Evolutionary conservation across 92 coral and sea anemone species (phyloP), one percentile per base, ranked within the genome.

Genomic region (Desmophyllum pertusum): DNA sequence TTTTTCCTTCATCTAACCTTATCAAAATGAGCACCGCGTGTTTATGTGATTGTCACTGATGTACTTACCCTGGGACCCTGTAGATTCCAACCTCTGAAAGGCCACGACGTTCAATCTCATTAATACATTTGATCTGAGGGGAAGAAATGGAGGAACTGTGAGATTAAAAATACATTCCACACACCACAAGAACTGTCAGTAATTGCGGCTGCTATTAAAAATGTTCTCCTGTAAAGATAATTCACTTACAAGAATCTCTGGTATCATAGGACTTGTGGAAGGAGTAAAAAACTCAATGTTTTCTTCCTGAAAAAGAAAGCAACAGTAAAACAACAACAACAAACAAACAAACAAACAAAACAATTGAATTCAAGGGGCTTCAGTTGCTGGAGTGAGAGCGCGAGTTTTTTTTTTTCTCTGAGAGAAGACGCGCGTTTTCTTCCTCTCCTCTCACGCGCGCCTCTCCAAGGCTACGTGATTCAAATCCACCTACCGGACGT

Each of bases 231-330:
- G 23, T 67, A 27, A 36, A 27, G 15, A 57, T 5, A 35, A 17
- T 38, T 39, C 23, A 85, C 98, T 92, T 89, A 96, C 98, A 81
- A 96, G 92, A 53, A 96, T 89, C 74, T 88, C 91, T 21, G 99
- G 99, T 37, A 96, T 90, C 94, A 95, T 90, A n/a, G 99, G 98
- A 46, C 94, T 76, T 38, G 92, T 93, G 67, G 88, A 62, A 37
- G 99, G 98, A 30, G 99, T 96, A 92, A 87, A 96, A 72, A 96
- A 96, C 65, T 96, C 99, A 55, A 96, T 86, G 70, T 90, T 94
- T 79, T 90, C 95, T 38, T 96, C 99, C 99, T 96, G 80, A 13
- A 79, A 75, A 81, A 19, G 17, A 25, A 81, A 10, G 77, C 23
- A 23, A 15, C 42, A 61, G 63, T 41, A 18, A 31, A 50, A n/a